Conservation (phyloP, 37 sponge, comb jelly and placozoan genomes). For the Lycopodina hypogea region DNA sequence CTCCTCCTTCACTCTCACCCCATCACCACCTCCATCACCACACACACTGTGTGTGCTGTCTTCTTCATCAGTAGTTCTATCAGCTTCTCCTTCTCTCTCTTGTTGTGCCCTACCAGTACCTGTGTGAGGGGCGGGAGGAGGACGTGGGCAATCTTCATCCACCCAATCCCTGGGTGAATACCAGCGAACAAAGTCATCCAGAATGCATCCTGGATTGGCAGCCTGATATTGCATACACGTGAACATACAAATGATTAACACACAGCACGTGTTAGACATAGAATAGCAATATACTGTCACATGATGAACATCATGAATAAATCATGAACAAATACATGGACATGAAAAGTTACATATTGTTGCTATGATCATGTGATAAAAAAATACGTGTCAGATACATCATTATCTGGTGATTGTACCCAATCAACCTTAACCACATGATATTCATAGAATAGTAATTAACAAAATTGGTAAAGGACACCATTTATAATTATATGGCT, state of each 20-base stretch:
- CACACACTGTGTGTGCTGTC: neutral
- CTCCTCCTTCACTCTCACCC: neutral
- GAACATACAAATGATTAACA: constrained; percentile 16
- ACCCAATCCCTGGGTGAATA: constrained; percentile 98
- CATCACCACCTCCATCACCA: constrained; percentile 1
- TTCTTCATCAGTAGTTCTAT: neutral
- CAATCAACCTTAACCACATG: too few species aligned
- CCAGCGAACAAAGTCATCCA: constrained; percentile 99
- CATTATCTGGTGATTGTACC: too few species aligned
- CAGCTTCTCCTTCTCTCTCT: neutral
- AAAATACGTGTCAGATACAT: too few species aligned
- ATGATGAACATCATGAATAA: neutral
- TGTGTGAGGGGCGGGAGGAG: neutral
- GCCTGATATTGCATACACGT: constrained; percentile 59
- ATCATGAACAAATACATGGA: too few species aligned
- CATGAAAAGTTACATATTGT: too few species aligned
- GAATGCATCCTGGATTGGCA: constrained; percentile 91
- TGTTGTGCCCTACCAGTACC: neutral
- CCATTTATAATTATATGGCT: neutral
- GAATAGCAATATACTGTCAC: constrained; percentile 23
- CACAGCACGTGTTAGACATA: neutral
- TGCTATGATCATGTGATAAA: too few species aligned
- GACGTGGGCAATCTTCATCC: neutral
- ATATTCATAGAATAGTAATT: too few species aligned
- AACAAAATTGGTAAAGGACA: too few species aligned